These are phyloP conservation scores for Ctenomys sociabilis DNA, from an alignment of 2,113 vertebrate genomes.

Conservation along the genomic window DNA sequence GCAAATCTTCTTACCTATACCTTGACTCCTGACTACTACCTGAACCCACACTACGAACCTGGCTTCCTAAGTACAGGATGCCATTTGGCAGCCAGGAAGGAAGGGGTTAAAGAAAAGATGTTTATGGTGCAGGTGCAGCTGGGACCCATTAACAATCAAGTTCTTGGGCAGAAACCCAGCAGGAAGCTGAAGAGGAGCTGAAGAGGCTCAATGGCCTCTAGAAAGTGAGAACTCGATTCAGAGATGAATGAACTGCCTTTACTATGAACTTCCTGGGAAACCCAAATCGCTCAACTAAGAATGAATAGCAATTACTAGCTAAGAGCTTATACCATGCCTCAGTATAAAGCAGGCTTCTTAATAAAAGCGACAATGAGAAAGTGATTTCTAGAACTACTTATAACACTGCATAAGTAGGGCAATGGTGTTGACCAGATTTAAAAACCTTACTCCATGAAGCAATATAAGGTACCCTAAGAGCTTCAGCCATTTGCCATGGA, in stretches of 20 bases:
- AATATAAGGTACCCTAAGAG: neutral
- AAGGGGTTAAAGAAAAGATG: slow-evolving; percentile 75
- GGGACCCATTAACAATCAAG: slow-evolving; percentile 81
- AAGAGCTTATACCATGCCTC: slow-evolving; percentile 21
- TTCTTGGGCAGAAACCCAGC: slow-evolving; percentile 76
- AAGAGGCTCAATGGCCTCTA: slow-evolving; percentile 56
- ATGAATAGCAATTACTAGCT: slow-evolving; percentile 63
- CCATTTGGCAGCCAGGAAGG: slow-evolving; percentile 36
- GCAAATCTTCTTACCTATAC: neutral
- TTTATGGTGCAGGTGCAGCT: slow-evolving; percentile 77
- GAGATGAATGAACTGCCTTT: slow-evolving; percentile 66
- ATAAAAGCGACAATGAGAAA: slow-evolving; percentile 56
- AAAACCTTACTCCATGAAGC: slow-evolving; percentile 20
- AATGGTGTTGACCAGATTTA: slow-evolving; percentile 19
- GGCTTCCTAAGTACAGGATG: neutral
- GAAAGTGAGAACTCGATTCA: slow-evolving; percentile 69
- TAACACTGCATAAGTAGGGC: neutral
- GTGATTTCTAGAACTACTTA: slow-evolving; percentile 61
- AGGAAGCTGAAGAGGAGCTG: slow-evolving; percentile 66
- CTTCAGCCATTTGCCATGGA: neutral
- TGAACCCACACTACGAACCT: neutral
- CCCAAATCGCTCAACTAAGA: slow-evolving; percentile 56
- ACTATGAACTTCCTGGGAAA: slow-evolving; percentile 55
- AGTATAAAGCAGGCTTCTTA: slow-evolving; percentile 52
- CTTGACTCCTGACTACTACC: neutral